Percentiles rank a stretch among this genome's conserved stretches.
Conservation (phyloP, 2,797 vertebrate genomes). For the Podarcis lilfordi region DNA sequence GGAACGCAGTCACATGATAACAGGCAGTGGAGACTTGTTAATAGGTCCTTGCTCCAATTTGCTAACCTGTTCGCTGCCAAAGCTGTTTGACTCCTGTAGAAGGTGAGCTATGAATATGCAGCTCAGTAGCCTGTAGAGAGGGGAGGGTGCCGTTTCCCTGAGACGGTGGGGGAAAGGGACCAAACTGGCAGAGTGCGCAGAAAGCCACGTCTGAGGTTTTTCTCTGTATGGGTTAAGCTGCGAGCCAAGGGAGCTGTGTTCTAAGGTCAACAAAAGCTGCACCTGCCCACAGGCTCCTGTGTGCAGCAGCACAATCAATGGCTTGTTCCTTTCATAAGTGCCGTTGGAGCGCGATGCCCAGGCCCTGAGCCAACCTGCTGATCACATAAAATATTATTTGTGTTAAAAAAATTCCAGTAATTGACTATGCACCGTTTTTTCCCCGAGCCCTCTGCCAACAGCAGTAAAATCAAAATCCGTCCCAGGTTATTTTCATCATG, state of each 20-base stretch:
- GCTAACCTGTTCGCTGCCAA: slow-evolving; percentile 50
- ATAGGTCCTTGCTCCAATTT: slow-evolving; percentile 49
- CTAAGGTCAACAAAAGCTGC: slow-evolving; percentile 75
- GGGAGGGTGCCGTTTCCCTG: neutral
- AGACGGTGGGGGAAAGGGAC: neutral
- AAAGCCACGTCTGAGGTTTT: slow-evolving; percentile 19
- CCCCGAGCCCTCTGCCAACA: slow-evolving; percentile 82
- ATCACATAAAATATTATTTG: slow-evolving; percentile 89
- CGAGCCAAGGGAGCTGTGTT: slow-evolving; percentile 47
- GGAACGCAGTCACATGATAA: slow-evolving; percentile 68
- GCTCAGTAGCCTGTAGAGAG: neutral
- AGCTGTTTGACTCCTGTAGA: slow-evolving; percentile 1
- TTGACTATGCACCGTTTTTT: slow-evolving; percentile 84
- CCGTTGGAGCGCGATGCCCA: slow-evolving; percentile 77
- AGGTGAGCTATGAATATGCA: slow-evolving; percentile 6
- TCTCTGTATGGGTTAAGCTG: slow-evolving; percentile 63
- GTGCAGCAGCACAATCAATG: slow-evolving; percentile 76
- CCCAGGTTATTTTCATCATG: slow-evolving; percentile 84
- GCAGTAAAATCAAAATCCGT: slow-evolving; percentile 83
- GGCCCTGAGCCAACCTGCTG: slow-evolving; percentile 81
- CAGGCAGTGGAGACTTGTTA: slow-evolving; percentile 71
- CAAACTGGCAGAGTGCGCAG: neutral
- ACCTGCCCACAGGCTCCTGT: slow-evolving; percentile 73
- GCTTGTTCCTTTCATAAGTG: slow-evolving; percentile 79
- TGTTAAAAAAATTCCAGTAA: slow-evolving; percentile 87